These are phyloP conservation scores for Crypturellus undulatus DNA, from an alignment of 2,113 vertebrate genomes.

Conservation along the genomic window DNA sequence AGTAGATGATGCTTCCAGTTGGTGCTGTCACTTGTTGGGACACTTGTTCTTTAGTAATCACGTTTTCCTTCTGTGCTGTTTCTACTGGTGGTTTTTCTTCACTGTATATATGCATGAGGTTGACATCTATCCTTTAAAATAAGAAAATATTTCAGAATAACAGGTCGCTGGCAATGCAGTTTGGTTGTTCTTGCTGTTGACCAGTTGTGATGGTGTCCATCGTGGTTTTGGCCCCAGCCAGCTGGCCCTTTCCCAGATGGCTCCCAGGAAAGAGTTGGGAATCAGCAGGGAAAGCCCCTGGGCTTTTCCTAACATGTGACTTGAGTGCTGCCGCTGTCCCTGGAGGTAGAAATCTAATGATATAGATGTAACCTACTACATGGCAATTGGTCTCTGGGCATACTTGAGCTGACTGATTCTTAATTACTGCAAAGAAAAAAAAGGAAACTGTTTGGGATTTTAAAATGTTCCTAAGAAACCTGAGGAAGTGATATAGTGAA, in stretches of 20 bases:
- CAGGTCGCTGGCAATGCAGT: neutral
- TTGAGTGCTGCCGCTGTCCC: neutral
- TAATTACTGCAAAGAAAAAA: neutral
- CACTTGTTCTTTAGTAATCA: neutral
- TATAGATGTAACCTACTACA: neutral
- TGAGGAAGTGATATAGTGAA: neutral
- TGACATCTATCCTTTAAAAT: neutral
- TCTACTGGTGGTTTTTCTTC: neutral
- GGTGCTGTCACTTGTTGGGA: neutral
- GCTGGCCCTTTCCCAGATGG: neutral
- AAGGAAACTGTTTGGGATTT: neutral
- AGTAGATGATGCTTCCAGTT: neutral
- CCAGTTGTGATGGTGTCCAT: neutral
- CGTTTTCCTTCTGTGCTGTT: neutral
- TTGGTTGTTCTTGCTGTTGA: neutral
- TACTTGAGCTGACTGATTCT: neutral
- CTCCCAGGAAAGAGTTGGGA: neutral
- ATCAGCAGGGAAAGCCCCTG: neutral
- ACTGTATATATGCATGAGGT: neutral
- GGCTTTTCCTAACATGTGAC: neutral
- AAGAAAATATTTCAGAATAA: neutral
- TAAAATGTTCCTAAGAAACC: neutral
- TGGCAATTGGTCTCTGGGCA: neutral
- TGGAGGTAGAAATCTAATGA: neutral
- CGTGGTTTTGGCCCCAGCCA: neutral